A percentile compares a stretch with the other conserved stretches of the same genome.
Evolutionary conservation across 2,888 invertebrate species (phyloP).

Genomic region (Atethmia centrago): DNA sequence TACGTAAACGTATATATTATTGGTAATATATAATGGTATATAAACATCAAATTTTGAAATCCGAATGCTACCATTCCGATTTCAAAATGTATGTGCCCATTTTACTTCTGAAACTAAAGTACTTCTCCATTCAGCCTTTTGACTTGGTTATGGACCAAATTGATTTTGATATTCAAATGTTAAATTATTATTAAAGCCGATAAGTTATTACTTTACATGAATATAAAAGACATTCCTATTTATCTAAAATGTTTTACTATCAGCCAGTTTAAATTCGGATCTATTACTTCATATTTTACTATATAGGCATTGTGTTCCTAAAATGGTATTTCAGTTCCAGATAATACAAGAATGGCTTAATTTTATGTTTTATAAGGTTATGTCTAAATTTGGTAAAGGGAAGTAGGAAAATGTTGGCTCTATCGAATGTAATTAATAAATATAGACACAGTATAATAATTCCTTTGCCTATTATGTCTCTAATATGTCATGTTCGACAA

Average conservation of each 20-base stretch:
- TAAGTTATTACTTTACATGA: neutral
- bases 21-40: too few species aligned
- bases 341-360: constrained; percentile 8
- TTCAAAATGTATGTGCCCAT: constrained; percentile 23
- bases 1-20: constrained; percentile 18
- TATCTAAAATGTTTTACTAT: neutral
- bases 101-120: constrained; percentile 14
- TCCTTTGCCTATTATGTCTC: constrained; percentile 54
- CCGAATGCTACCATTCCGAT: constrained; percentile 25
- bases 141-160: neutral
- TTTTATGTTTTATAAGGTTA: constrained; percentile 18
- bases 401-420: constrained; percentile 18
- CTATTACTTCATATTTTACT: constrained; percentile 3
- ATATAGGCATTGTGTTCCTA: neutral
- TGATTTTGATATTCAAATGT: neutral
- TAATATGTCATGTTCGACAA: constrained; percentile 57
- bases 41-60: too few species aligned
- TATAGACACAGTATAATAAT: constrained; percentile 46
- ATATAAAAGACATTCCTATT: neutral
- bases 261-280: neutral
- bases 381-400: constrained; percentile 34
- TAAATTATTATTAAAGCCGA: neutral
- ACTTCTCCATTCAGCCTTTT: constrained; percentile 4
- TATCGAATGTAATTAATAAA: constrained; percentile 47
- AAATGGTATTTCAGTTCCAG: constrained; percentile 12